A percentile compares a stretch with the other conserved stretches of the same genome.
Conservation (phyloP, 2,888 invertebrate species). For the Macrosoma leucophasiata region DNA sequence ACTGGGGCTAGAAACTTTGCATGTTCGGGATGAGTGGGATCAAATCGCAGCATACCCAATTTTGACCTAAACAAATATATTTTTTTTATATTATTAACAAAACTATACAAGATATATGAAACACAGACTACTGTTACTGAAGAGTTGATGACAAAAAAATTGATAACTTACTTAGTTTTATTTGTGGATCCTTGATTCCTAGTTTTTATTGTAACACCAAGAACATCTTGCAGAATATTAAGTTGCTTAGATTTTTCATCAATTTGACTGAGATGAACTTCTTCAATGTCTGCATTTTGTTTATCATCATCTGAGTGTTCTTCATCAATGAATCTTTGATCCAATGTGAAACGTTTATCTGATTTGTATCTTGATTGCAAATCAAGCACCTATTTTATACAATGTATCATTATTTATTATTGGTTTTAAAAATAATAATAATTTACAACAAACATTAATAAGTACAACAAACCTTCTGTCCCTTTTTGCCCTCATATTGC, state of each 20-base stretch:
- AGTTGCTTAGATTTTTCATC: conserved; percentile 73
- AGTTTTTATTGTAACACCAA: conserved; percentile 63
- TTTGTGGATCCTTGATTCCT: conserved; percentile 28
- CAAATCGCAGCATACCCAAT: conserved; percentile 78
- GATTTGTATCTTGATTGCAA: conserved; percentile 83
- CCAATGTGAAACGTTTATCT: conserved; percentile 85
- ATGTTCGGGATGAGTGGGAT: conserved; percentile 80
- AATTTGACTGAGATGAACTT: conserved; percentile 47
- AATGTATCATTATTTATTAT: conserved; percentile 4
- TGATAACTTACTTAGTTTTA: conserved; percentile 55
- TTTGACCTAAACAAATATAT: conserved; percentile 41
- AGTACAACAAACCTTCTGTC: conserved; percentile 68
- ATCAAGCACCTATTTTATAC: conserved; percentile 77
- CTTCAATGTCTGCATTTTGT: conserved; percentile 41
- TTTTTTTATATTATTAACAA: conserved; percentile 3
- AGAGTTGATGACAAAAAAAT: no score
- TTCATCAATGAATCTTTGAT: conserved; percentile 82
- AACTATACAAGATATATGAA: conserved; percentile 3
- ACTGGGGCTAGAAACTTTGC: conserved; percentile 74
- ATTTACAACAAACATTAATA: conserved; percentile 3
- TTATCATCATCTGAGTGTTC: conserved; percentile 48
- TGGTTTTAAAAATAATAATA: conserved; percentile 12
- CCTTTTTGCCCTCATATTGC: conserved; percentile 79
- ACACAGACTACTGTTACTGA: no score
- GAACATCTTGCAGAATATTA: conserved; percentile 71